phyloP scores from a whole-genome alignment of 2,888 invertebrate species.

The Ectobius pallidus region DNA sequence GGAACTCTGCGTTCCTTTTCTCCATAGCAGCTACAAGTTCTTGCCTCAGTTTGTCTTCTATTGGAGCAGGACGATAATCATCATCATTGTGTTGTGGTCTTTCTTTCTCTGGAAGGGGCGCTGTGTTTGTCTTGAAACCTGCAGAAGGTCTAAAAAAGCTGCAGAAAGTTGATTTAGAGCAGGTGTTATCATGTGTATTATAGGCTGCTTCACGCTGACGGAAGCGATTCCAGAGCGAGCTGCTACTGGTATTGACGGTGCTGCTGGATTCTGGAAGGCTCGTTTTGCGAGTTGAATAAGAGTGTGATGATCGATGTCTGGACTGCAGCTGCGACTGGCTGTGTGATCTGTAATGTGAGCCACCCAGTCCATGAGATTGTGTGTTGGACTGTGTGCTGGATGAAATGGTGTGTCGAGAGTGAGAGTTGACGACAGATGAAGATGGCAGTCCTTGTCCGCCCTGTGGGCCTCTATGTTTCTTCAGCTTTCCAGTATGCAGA shows the following conservation, averaged over 20 bases:
- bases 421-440: constrained; percentile 26
- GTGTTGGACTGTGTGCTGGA: constrained; percentile 19
- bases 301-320: neutral
- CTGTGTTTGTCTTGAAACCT: neutral
- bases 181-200: constrained; percentile 2
- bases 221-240: constrained; percentile 30
- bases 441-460: constrained; percentile 15
- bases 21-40: neutral
- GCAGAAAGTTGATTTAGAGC: constrained; percentile 12
- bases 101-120: neutral
- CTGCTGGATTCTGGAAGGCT: constrained; percentile 14
- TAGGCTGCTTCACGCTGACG: neutral
- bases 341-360: neutral
- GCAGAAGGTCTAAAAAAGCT: constrained; percentile 9
- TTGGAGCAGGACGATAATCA: neutral
- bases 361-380: neutral
- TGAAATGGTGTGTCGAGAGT: constrained; percentile 34
- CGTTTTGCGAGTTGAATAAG: neutral
- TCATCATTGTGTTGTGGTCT: neutral
- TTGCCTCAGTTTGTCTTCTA: neutral
- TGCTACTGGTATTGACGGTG: neutral
- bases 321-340: neutral
- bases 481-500: constrained; percentile 33
- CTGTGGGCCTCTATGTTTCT: constrained; percentile 33
- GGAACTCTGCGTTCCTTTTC: neutral